These are phyloP conservation scores for Acronicta aceris DNA, from an alignment of 2,888 invertebrate species.

Conservation along the genomic window DNA sequence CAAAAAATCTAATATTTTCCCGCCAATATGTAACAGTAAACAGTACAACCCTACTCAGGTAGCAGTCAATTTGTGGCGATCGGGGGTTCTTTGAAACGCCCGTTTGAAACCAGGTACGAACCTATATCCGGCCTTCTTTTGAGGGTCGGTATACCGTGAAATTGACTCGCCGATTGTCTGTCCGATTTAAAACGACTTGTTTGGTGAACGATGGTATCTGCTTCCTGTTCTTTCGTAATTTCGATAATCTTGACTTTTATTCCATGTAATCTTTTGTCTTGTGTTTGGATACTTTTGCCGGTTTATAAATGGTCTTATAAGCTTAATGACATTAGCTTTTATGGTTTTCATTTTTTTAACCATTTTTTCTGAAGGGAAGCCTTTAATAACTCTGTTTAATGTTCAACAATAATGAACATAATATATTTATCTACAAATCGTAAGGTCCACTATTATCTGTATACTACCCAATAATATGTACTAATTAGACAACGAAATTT, in stretches of 20 bases:
- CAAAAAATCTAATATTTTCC: conserved; percentile 24
- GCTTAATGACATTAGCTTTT: too few species aligned
- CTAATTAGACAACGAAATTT: too few species aligned
- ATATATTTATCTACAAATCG: too few species aligned
- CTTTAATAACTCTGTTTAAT: too few species aligned
- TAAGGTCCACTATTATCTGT: too few species aligned
- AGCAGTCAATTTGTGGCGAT: conserved; percentile 69
- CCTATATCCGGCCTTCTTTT: conserved; percentile 68
- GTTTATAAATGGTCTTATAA: background rate
- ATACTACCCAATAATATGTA: too few species aligned
- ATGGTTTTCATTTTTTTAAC: too few species aligned
- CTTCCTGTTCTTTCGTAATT: conserved; percentile 41
- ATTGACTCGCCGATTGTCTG: conserved; percentile 82
- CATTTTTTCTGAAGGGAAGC: too few species aligned
- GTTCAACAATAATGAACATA: too few species aligned
- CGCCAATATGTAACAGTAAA: conserved; percentile 46
- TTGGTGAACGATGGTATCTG: conserved; percentile 52
- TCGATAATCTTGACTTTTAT: conserved; percentile 57
- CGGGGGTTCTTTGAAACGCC: conserved; percentile 60
- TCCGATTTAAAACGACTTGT: conserved; percentile 70
- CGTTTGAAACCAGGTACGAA: conserved; percentile 68
- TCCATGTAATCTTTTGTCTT: conserved; percentile 11
- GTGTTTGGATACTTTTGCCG: background rate
- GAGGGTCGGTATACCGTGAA: conserved; percentile 76
- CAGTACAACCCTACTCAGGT: conserved; percentile 51